Percentiles rank a stretch among this genome's conserved stretches.
Conservation (phyloP, 2,113 vertebrate species). For the Alectura lathami region DNA sequence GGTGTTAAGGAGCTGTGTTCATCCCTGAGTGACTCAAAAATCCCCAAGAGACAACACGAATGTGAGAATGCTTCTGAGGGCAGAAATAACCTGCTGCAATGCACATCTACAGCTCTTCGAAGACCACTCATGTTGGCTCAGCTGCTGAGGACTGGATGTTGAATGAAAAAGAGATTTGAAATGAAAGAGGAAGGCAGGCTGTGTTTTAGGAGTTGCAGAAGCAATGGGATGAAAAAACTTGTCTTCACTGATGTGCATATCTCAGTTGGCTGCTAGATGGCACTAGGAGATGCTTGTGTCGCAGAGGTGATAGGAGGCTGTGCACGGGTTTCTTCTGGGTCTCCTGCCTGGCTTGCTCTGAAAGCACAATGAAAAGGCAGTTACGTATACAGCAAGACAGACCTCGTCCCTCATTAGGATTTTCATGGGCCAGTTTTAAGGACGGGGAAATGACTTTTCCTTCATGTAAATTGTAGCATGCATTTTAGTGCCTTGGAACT, state of each 20-base stretch:
- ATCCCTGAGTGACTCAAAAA: not conserved
- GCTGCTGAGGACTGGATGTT: not conserved
- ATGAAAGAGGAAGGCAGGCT: not conserved
- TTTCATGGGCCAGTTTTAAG: not conserved
- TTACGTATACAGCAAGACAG: not conserved
- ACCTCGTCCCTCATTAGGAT: accelerated
- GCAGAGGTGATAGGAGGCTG: not conserved
- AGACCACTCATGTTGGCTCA: not conserved
- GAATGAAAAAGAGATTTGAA: not conserved
- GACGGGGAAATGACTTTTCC: not conserved
- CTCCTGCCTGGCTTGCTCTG: not conserved
- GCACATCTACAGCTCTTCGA: not conserved
- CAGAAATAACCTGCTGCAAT: not conserved
- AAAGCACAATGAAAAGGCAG: not conserved
- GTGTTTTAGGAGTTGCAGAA: not conserved
- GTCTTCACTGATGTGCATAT: not conserved
- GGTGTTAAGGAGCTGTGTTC: not conserved
- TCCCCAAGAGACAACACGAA: not conserved
- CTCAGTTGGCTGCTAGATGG: not conserved
- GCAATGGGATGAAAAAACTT: not conserved
- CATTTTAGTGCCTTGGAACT: not conserved
- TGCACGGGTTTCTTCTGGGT: not conserved
- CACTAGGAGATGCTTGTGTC: not conserved
- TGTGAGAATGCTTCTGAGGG: not conserved
- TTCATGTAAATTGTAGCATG: not conserved